A percentile compares a stretch with the other conserved stretches of the same genome.
Evolutionary conservation across 2,888 invertebrate species (phyloP).

Genomic region (Morpho achilles): DNA sequence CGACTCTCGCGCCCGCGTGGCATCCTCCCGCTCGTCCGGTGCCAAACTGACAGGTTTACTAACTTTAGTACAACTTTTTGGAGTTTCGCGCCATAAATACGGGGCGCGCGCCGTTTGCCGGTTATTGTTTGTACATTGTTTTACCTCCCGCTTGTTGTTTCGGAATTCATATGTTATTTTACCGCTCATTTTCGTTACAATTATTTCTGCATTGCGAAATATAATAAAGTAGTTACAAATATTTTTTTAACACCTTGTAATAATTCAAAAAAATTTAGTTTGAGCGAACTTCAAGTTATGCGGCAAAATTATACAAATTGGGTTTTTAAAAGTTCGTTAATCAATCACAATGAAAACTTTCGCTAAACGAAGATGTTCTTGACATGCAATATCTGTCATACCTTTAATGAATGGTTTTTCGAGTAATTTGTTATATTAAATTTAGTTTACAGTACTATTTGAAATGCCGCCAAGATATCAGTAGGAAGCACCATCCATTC

Average conservation of each 20-base stretch:
- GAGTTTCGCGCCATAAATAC: conserved; percentile 39
- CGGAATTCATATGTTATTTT: conserved; percentile 38
- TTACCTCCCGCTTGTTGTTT: conserved; percentile 35
- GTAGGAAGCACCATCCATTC: conserved; percentile 51
- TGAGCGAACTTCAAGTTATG: background rate
- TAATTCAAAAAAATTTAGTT: background rate
- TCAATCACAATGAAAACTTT: conserved; percentile 13
- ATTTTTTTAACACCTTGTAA: conserved; percentile 1
- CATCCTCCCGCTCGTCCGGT: conserved; percentile 48
- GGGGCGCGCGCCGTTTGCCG: conserved; percentile 29
- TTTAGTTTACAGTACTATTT: conserved; percentile 53
- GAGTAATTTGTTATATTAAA: conserved; percentile 26
- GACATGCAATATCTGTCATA: conserved; percentile 25
- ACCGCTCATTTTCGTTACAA: conserved; percentile 33
- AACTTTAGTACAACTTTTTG: conserved; percentile 35
- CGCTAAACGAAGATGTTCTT: conserved; percentile 14
- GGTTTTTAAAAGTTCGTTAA: conserved; percentile 8
- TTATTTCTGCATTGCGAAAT: conserved; percentile 35
- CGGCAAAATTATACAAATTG: background rate
- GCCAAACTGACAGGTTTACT: conserved; percentile 33
- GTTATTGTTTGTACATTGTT: conserved; percentile 31
- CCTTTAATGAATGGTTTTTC: conserved; percentile 32
- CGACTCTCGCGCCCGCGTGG: conserved; percentile 39
- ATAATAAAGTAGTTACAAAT: conserved; percentile 10
- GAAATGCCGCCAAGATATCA: conserved; percentile 64